Conservation (phyloP, 2,797 vertebrate genomes). For the Aeoliscus strigatus region DNA sequence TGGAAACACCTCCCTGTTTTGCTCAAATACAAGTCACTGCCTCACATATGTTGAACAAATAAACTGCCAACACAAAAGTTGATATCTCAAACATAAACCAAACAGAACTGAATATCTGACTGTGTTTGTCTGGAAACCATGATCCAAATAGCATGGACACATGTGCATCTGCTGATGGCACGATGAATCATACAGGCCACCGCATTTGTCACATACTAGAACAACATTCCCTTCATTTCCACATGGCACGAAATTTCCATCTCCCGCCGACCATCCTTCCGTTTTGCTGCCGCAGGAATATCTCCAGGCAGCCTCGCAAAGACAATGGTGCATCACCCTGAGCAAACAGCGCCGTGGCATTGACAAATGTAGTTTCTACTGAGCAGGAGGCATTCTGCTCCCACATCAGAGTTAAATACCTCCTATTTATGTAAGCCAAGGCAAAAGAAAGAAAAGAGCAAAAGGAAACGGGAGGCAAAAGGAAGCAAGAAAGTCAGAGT, state of each 20-base stretch:
- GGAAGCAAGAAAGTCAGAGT: constrained; percentile 41
- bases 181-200: constrained; percentile 61
- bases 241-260: constrained; percentile 44
- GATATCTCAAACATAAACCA: constrained; percentile 1
- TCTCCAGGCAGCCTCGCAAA: constrained; percentile 65
- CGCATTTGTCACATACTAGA: constrained; percentile 50
- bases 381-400: constrained; percentile 71
- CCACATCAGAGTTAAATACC: constrained; percentile 74
- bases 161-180: constrained; percentile 51
- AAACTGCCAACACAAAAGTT: too few relatives aligned
- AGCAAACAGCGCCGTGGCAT: constrained; percentile 71
- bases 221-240: constrained; percentile 60
- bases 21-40: too few relatives aligned
- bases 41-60: too few relatives aligned
- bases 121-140: too few relatives aligned
- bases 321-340: constrained; percentile 70
- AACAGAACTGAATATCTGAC: too few relatives aligned
- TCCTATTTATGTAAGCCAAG: constrained; percentile 71
- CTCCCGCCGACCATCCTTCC: constrained; percentile 48
- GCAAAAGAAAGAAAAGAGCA: constrained; percentile 29
- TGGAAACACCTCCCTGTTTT: too few relatives aligned
- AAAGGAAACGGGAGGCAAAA: constrained; percentile 22
- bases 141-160: constrained; percentile 33
- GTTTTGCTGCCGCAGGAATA: constrained; percentile 57
- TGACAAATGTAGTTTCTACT: constrained; percentile 79